Evolutionary conservation across 2,797 vertebrate species (phyloP), one percentile per base, ranked within the genome.

Genomic region (Cetoscarus ocellatus): DNA sequence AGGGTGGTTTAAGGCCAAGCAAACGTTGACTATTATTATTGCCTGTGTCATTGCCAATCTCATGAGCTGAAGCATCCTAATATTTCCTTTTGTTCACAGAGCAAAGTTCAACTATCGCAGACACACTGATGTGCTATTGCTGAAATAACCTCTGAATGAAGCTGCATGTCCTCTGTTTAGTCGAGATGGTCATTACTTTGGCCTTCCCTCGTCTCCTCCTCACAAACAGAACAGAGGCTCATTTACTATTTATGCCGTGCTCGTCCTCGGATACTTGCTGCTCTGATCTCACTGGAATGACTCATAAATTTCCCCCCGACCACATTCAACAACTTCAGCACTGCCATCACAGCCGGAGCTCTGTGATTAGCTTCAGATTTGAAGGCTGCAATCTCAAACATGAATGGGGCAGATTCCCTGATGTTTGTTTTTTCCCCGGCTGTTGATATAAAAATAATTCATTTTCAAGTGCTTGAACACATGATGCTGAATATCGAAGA

Each of bases 301-400:
- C 77, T 90, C 85, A 91, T 88, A 75, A 42, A 58, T 67, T 85
- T 73, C 75, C 61, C 11, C 75, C 61, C 11, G 10, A 39, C 54
- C 60, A 52, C 70, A 80, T 56, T 44, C 56, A 10, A 55, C 47
- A 40, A n/a, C 70, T 61, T 53, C 72, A 63, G 51, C 61, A 58
- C 73, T 75, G 48, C 75, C 61, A 68, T 77, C 77, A 49, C 62
- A 72, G 66, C 60, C 71, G 52, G 73, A 87, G 78, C 73, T 50
- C 34, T 15, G 69, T 85, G 86, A 87, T 88, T 79, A 82, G 73
- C 73, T 43, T 51, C 63, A 63, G 45, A 59, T 72, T 75, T 73
- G 64, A 78, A 57, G 55, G 62, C 69, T 76, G 73, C 61, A 52
- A 59, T 79, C 62, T 75, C 58, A 53, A 82, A 67, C 62, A 63